A percentile compares a stretch with the other conserved stretches of the same genome.
phyloP scores from a whole-genome alignment of 2,888 invertebrate species.

The Aleiodes alternator region DNA sequence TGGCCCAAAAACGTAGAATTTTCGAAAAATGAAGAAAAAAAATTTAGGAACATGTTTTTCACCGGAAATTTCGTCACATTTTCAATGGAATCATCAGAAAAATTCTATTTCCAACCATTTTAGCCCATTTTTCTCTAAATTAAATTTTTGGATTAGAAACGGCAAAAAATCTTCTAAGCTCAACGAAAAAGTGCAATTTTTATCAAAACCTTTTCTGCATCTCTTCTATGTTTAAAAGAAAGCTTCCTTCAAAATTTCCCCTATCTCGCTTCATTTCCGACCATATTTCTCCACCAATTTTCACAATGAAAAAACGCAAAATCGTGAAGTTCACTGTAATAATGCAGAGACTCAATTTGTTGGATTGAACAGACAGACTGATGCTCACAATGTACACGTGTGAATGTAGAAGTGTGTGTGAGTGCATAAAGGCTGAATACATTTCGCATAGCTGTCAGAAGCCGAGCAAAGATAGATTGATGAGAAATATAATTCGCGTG shows the following conservation, averaged over 20 bases:
- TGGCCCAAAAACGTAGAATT: too few relatives aligned
- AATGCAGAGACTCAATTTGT: constrained; percentile 52
- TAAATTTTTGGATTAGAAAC: too few relatives aligned
- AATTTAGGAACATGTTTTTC: too few relatives aligned
- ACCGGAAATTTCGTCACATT: too few relatives aligned
- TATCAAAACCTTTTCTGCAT: too few relatives aligned
- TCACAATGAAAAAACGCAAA: background rate
- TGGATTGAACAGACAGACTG: constrained; percentile 49
- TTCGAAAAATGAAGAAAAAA: too few relatives aligned
- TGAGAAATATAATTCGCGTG: constrained; percentile 69
- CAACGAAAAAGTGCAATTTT: too few relatives aligned
- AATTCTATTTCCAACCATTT: background rate
- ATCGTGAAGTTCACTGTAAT: background rate
- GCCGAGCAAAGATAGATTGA: constrained; percentile 71
- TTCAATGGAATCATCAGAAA: too few relatives aligned
- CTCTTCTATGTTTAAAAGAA: too few relatives aligned
- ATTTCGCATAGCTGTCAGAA: constrained; percentile 63
- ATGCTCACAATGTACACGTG: constrained; percentile 25
- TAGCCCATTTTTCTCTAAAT: too few relatives aligned
- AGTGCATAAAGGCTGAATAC: constrained; percentile 50
- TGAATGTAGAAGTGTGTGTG: constrained; percentile 27
- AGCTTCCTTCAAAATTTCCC: background rate
- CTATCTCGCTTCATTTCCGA: background rate
- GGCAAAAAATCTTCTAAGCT: too few relatives aligned
- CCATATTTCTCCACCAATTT: too few relatives aligned